Evolutionary conservation across 1,140 invertebrate species (phyloP), one percentile per base, ranked within the genome.

Genomic region (Drosophila rufa): DNA sequence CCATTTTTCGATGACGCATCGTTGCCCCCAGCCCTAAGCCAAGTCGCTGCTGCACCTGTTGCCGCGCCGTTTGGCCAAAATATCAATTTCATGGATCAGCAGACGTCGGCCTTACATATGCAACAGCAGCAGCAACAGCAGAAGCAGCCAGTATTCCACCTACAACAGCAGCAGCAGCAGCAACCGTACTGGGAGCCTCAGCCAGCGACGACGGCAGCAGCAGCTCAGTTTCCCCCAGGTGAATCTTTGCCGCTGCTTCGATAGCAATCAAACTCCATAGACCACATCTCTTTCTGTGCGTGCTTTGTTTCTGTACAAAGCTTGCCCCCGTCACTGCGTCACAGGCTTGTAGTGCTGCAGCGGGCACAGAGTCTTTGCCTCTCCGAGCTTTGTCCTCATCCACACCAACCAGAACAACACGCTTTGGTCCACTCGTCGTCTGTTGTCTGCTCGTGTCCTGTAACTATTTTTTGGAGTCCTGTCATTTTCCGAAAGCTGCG

Each of bases 1-100:
- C 91, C 91, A 53, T 92, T 92, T 83, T 92, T 87, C 33, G 91
- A 92, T 70, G 81, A 89, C 53, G 76, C 79, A 69, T 71, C 74
- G 58, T 62, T 78, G 57, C 65, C 79, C 56, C 82, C 51, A 75
- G 46, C 79, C 60, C 82, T 51, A 75, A 47, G 43, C 27, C 46
- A 36, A 43, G 50, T 53, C 57, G 45, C 46, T 80, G 58, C 59
- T 67, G 65, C 64, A 78, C 47, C 68, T 74, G 66, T 59, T 71
- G 69, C 53, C 57, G 46, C 46, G 11, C 38, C 70, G 38, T 74
- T 60, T 51, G 70, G 38, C 68, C 42, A 60, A 56, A 60, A 43
- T 78, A 75, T 36, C 25, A 77, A 61, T 75, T 82, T 75, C 77
- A 62, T 68, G 79, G 76, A 76, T 45, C 81, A 79, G 55, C 59